Base-by-base conservation (phyloP, 2,888 invertebrate genomes). In the Drosophila trichaetosa region DNA sequence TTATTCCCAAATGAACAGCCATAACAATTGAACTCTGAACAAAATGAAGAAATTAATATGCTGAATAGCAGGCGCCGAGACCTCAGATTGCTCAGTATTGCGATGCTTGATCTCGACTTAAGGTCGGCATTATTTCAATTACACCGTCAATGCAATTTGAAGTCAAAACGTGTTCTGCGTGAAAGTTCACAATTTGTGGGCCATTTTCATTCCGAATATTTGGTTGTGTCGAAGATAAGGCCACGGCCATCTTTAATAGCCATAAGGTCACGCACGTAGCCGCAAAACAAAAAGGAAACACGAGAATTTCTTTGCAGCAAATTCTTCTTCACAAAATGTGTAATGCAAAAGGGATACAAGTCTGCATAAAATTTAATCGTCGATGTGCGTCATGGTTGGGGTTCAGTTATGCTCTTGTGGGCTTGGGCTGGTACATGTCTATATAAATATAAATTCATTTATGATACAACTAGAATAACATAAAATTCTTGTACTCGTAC, bases 11-110 rank as follows among this genome's bases (percentile, higher is more conserved):
- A 18, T 16, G 24, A 34, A 6, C 40, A 21, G 18, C 31, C 51
- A 58, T 36, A 57, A 56, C 53, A 71, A 65, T 76, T 75, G 51
- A 70, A 60, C 52, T 51, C 46, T 51, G 24, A 42, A 11, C 66
- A 46, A 73, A 81, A 83, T 81, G 74, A 81, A 77, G 72, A 69
- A 70, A 82, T 81, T 81, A 83, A 81, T 80, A 81, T 81, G 80
- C 83, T 59, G 54, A 59, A 57, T 40, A 49, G 72, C 76, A 70
- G 59, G 29, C 57, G 36, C 24, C 11, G 24, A 65, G 51, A 48
- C 63, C 54, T 46, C 53, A 46, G 38, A 73, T 57, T 56, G 38
- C 21, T 49, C 21, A 60, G 21, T 64, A 58, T n/a, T 40, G 33
- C 7, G 31, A 31, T 27, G 38, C 46, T 52, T 34, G 57, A 46